Base-by-base conservation (phyloP, 1,140 invertebrate species). In the Linepithema humile region DNA sequence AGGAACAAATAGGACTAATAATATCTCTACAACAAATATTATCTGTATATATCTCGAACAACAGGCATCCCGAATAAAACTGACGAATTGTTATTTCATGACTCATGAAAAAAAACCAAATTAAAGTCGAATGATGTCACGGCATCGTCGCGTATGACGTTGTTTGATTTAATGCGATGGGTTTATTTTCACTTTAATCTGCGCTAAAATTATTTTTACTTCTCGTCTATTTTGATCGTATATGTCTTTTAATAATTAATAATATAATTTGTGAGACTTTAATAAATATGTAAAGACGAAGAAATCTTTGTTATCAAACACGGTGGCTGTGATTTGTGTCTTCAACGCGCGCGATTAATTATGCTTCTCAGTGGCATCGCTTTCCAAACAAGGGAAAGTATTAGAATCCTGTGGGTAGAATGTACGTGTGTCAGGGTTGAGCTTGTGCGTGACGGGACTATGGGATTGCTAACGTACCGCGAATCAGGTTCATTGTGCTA, bases 351-450 rank as follows among this genome's bases (percentile, higher is more conserved):
- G 20, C 10, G 23, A 29, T n/a, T 43, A 38, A 78, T 17, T 40
- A 29, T 20, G 65, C 55, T 88, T 90, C 88, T 23, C 62, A 88
- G 88, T 88, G 90, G 77, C 69, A 10, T 59, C 45, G 74, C 23
- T 85, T 38, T 82, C 89, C 70, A 86, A 90, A 90, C 73, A 90
- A 90, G 89, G 84, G 73, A 89, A 83, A 82, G 86, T 87, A 88
- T 90, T 78, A 85, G 85, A n/a, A 88, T 85, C 38, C 85, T 55
- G 53, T 62, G 57, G n/a, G 59, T 12, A 40, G 67, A 60, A 60
- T 77, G 40, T 64, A 87, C 84, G 86, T 85, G 89, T 53, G 88
- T 55, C 57, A 64, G 86, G 84, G 83, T 90, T 85, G 87, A 89
- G 82, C 38, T 70, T 83, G 48, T 85, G 83, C 88, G 89, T 90